Percentiles rank a stretch among this genome's conserved stretches.
These are phyloP conservation scores for Patagioenas fasciata DNA, from an alignment of 2,113 vertebrate species.

Conservation along the genomic window DNA sequence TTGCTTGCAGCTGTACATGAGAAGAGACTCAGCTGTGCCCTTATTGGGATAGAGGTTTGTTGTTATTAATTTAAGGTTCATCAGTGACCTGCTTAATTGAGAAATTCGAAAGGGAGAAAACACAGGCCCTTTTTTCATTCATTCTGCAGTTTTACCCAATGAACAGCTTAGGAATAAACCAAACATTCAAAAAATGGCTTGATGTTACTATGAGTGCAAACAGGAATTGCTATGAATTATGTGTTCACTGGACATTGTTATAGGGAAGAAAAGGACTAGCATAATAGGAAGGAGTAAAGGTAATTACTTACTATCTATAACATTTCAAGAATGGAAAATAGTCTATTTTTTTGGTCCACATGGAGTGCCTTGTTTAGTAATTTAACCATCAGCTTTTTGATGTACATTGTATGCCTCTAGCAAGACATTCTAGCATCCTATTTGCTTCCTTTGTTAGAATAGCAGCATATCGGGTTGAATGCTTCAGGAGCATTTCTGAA, in stretches of 20 bases:
- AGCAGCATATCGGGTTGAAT: conserved; percentile 14
- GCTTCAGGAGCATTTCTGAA: conserved; percentile 48
- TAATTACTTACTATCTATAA: conserved; percentile 37
- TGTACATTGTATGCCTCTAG: background rate
- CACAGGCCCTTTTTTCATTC: background rate
- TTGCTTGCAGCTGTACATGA: background rate
- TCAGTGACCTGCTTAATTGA: background rate
- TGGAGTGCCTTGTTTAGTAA: conserved; percentile 38
- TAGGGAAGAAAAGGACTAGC: background rate
- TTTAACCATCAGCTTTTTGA: conserved; percentile 35
- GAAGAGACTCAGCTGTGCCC: background rate
- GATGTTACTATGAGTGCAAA: background rate
- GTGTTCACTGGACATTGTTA: background rate
- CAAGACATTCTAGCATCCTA: conserved; percentile 1
- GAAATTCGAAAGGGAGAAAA: background rate
- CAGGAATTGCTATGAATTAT: background rate
- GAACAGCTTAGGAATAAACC: background rate
- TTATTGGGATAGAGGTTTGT: background rate
- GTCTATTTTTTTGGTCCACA: conserved; percentile 6
- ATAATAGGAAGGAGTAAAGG: background rate
- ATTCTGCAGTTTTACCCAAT: background rate
- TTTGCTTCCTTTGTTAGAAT: conserved; percentile 43
- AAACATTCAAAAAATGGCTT: fast-evolving
- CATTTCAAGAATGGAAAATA: background rate
- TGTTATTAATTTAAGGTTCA: background rate